phyloP scores from a whole-genome alignment of 2,797 vertebrate genomes.

The Phoxinus dragarum region DNA sequence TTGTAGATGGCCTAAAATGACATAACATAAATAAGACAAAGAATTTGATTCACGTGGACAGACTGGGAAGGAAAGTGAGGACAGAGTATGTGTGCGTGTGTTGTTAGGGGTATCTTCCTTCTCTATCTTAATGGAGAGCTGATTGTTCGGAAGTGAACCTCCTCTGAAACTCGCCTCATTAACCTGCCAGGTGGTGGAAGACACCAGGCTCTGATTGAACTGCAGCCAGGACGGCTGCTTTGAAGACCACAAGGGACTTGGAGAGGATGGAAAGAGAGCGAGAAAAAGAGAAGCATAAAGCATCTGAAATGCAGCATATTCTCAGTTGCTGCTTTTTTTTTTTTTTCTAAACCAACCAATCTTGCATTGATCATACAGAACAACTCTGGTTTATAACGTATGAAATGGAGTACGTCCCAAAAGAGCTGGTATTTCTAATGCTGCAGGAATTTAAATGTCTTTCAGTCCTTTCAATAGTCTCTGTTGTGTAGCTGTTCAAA shows the following conservation, averaged over 20 bases:
- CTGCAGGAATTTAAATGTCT: conserved; percentile 33
- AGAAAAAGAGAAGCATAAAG: conserved; percentile 2
- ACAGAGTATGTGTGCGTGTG: neutral
- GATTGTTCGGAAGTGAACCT: conserved; percentile 31
- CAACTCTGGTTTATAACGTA: neutral
- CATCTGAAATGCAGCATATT: neutral
- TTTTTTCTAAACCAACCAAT: conserved; percentile 23
- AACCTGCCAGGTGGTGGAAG: conserved; percentile 62
- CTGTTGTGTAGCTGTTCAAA: conserved; percentile 43
- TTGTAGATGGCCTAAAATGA: conserved; percentile 8
- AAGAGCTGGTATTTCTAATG: conserved; percentile 32
- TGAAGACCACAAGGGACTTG: conserved; percentile 54
- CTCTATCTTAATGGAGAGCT: conserved; percentile 37
- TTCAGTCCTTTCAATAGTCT: conserved; percentile 11
- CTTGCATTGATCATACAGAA: conserved; percentile 9
- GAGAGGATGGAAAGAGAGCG: conserved; percentile 27
- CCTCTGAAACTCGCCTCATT: conserved; percentile 61
- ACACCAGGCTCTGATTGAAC: conserved; percentile 57
- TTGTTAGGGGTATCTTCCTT: conserved; percentile 28
- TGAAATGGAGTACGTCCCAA: conserved; percentile 11
- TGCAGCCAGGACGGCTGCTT: conserved; percentile 56
- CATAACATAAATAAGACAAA: neutral
- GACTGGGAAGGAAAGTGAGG: conserved; percentile 17
- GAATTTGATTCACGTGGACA: conserved; percentile 8
- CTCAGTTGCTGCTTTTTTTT: conserved; percentile 27